A percentile compares a stretch with the other conserved stretches of the same genome.
Conservation (phyloP, 2,888 invertebrate species). For the Bruchidius siliquastri region DNA sequence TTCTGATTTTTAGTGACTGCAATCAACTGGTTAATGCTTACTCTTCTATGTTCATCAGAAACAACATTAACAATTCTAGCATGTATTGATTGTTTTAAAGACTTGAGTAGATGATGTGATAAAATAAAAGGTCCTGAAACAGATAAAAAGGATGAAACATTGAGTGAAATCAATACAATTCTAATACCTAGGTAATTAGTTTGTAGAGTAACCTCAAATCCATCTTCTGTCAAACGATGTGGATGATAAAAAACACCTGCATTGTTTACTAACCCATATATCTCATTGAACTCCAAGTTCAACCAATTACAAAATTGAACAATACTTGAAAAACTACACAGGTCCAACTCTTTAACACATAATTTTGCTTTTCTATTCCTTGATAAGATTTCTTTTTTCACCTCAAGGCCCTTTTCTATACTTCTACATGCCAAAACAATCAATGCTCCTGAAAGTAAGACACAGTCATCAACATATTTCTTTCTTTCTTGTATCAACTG, state of each 20-base stretch:
- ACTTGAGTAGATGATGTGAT: constrained; percentile 47
- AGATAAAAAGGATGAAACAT: neutral
- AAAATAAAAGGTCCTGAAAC: constrained; percentile 46
- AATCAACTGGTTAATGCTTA: constrained; percentile 41
- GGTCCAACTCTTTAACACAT: constrained; percentile 41
- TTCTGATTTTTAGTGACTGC: constrained; percentile 30
- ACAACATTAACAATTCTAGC: constrained; percentile 50
- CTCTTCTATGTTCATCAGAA: constrained; percentile 45
- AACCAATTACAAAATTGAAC: constrained; percentile 39
- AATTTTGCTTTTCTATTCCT: constrained; percentile 32
- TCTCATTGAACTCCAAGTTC: constrained; percentile 38
- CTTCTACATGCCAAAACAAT: constrained; percentile 56
- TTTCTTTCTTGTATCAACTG: no score
- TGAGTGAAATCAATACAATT: neutral
- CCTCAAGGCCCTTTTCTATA: constrained; percentile 44
- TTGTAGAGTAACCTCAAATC: constrained; percentile 53
- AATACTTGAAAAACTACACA: constrained; percentile 43
- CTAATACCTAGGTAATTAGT: constrained; percentile 52
- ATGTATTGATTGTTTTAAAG: constrained; percentile 42
- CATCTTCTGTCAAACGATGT: constrained; percentile 49
- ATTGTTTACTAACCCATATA: constrained; percentile 52
- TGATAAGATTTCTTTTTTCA: constrained; percentile 45
- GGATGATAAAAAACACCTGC: constrained; percentile 53
- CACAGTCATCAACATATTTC: neutral
- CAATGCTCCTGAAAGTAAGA: constrained; percentile 42